These are phyloP conservation scores for Hassar affinis DNA, from an alignment of 2,113 vertebrate species.

Conservation along the genomic window DNA sequence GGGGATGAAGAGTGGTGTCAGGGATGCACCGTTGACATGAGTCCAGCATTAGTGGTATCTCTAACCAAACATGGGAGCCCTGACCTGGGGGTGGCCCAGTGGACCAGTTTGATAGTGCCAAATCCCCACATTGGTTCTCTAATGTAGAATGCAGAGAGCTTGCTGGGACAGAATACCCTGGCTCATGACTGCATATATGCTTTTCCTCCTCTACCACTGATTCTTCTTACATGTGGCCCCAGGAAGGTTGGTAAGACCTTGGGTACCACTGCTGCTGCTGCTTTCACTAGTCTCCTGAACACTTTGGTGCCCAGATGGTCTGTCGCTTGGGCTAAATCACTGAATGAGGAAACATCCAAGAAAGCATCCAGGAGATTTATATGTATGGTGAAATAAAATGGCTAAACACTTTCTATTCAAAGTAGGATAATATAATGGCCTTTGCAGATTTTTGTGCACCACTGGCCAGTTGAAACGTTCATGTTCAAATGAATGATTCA, in stretches of 20 bases:
- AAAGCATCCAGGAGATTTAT: not conserved
- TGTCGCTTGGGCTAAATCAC: not conserved
- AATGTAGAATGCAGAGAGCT: not conserved
- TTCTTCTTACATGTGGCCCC: not conserved
- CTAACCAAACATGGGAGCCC: not conserved
- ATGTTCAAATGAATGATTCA: not conserved
- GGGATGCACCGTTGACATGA: not conserved
- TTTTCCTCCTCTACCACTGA: not conserved
- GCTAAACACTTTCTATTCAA: not conserved
- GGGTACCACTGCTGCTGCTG: not conserved
- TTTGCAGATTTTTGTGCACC: not conserved
- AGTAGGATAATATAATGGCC: not conserved
- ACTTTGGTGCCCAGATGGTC: not conserved
- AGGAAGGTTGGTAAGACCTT: not conserved
- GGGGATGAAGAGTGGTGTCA: not conserved
- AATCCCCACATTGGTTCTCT: not conserved
- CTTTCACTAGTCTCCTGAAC: not conserved
- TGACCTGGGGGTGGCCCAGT: not conserved
- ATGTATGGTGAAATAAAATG: not conserved
- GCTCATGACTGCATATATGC: not conserved
- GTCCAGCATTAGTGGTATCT: not conserved
- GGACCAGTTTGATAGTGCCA: not conserved
- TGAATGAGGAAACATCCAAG: not conserved
- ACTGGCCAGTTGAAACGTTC: not conserved
- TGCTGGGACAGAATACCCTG: not conserved